phyloP scores from a whole-genome alignment of 2,113 vertebrate species.

The Zosterops lateralis region DNA sequence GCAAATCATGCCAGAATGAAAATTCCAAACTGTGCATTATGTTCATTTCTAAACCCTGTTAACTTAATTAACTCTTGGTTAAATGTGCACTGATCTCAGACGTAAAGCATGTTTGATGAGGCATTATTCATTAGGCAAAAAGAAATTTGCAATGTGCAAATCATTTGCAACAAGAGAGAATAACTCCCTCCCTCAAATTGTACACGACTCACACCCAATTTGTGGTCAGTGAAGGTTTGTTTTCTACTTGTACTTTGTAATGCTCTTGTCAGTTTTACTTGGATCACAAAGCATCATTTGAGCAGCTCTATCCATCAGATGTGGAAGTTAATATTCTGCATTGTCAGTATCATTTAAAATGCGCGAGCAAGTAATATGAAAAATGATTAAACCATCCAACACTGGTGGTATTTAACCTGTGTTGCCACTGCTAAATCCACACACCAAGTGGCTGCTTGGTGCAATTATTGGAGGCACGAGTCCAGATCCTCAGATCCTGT shows the following conservation, averaged over 20 bases:
- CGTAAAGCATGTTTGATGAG: not conserved
- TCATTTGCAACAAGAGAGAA: not conserved
- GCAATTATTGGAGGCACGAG: not conserved
- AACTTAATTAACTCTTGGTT: slow-evolving; percentile 44
- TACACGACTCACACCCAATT: not conserved
- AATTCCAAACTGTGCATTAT: slow-evolving; percentile 14
- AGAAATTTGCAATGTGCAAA: not conserved
- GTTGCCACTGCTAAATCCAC: not conserved
- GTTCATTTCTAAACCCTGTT: slow-evolving; percentile 35
- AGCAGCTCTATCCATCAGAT: not conserved
- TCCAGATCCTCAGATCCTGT: not conserved
- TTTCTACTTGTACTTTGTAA: not conserved
- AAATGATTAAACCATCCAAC: not conserved
- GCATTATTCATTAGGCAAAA: slow-evolving; percentile 9
- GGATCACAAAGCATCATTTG: not conserved
- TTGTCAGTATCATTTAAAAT: slow-evolving; percentile 3
- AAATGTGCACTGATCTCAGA: slow-evolving; percentile 31
- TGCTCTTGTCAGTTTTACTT: not conserved
- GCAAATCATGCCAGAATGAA: slow-evolving; percentile 13
- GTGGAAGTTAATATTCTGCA: not conserved
- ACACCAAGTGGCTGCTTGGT: not conserved
- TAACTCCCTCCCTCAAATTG: not conserved
- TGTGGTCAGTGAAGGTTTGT: not conserved
- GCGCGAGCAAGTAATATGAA: not conserved
- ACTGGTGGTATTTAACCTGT: not conserved